phyloP scores from a whole-genome alignment of 2,888 invertebrate genomes.

The Boloria euphrosyne region DNA sequence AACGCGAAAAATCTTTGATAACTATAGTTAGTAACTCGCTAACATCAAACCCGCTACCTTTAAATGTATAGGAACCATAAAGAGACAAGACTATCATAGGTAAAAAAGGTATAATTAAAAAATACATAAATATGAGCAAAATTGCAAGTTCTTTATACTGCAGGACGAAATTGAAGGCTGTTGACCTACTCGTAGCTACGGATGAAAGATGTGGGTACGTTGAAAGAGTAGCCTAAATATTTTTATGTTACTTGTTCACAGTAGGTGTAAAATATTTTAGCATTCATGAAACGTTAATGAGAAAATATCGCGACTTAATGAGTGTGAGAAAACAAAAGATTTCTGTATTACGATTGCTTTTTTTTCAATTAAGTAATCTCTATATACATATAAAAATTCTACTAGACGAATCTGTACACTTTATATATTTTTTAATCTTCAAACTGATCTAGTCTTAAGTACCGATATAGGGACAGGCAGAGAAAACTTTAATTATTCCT shows the following conservation, averaged over 20 bases:
- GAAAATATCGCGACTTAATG: background rate
- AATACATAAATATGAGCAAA: background rate
- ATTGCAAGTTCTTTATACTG: background rate
- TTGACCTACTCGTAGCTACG: constrained; percentile 34
- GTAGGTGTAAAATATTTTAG: constrained; percentile 8
- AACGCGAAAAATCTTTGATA: too few species aligned
- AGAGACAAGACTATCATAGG: background rate
- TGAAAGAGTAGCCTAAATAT: constrained; percentile 24
- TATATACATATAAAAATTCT: too few species aligned
- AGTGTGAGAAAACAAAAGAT: background rate
- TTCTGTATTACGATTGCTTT: background rate
- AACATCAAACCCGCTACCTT: too few species aligned
- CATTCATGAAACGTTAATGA: constrained; percentile 4
- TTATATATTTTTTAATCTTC: too few species aligned
- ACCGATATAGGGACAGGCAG: too few species aligned
- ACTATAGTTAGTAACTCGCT: too few species aligned
- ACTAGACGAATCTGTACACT: too few species aligned
- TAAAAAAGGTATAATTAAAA: background rate
- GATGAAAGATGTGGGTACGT: constrained; percentile 10
- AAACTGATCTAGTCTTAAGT: too few species aligned
- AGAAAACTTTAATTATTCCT: background rate
- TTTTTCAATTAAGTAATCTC: background rate
- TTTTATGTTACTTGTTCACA: constrained; percentile 3
- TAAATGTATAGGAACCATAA: background rate
- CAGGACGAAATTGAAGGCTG: constrained; percentile 37